These are phyloP conservation scores for Oscarella lobularis DNA, from an alignment of 37 sponge, comb jelly and placozoan species.

Conservation along the genomic window DNA sequence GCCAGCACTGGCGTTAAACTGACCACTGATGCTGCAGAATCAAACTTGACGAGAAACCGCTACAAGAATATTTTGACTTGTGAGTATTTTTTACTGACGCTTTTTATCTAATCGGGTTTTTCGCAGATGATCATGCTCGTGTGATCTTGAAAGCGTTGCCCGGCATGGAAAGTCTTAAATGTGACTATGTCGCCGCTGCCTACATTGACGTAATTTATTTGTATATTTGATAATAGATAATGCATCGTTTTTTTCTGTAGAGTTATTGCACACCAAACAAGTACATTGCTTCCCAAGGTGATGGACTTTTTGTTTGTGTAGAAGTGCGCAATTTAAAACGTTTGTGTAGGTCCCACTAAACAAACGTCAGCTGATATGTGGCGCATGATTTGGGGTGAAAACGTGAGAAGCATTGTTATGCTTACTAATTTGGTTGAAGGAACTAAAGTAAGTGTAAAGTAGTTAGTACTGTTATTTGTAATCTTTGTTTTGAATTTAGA, in stretches of 20 bases:
- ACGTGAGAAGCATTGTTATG: constrained; percentile 55
- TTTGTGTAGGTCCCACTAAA: constrained; percentile 41
- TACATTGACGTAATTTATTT: not conserved
- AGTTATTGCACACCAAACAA: not conserved
- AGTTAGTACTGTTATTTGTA: too few species aligned
- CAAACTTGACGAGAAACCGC: constrained; percentile 4
- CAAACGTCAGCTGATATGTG: constrained; percentile 61
- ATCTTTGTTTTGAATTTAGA: too few species aligned
- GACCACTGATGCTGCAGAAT: not conserved
- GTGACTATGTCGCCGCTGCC: not conserved
- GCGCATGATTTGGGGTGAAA: constrained; percentile 60
- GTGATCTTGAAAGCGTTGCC: constrained; percentile 14
- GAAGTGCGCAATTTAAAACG: too few species aligned
- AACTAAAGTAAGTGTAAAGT: constrained; percentile 35
- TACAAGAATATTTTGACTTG: constrained; percentile 22
- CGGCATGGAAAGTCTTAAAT: not conserved
- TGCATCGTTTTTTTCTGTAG: not conserved
- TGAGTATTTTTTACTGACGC: too few species aligned
- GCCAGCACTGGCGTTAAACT: too few species aligned
- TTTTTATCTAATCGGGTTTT: too few species aligned
- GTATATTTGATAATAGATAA: not conserved
- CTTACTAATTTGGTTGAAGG: constrained; percentile 48
- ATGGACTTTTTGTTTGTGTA: too few species aligned
- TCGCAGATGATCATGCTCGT: constrained; percentile 41
- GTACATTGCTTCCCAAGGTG: constrained; percentile 85